Percentiles rank a stretch among this genome's conserved stretches.
Conservation (phyloP, 2,888 invertebrate genomes). For the Apotomis turbidana region DNA sequence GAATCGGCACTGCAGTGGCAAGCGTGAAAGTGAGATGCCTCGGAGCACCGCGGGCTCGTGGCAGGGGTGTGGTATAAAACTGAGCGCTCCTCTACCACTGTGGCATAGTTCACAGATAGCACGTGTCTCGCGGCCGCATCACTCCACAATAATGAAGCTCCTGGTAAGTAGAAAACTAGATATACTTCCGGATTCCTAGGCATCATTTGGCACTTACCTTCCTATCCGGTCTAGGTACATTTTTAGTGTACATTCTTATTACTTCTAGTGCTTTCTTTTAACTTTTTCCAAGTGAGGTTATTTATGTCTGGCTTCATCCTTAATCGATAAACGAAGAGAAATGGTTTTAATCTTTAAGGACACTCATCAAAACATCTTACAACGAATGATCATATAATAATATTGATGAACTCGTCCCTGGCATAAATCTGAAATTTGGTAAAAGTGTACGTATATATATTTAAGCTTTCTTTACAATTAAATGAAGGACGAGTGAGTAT, state of each 20-base stretch:
- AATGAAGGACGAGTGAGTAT: constrained; percentile 18
- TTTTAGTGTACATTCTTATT: too few relatives aligned
- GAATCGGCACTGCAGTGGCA: constrained; percentile 61
- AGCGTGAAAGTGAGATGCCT: constrained; percentile 79
- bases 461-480: not conserved
- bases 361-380: too few relatives aligned
- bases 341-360: not conserved
- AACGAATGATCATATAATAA: too few relatives aligned
- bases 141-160: constrained; percentile 74
- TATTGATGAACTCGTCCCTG: too few relatives aligned
- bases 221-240: not conserved
- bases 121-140: constrained; percentile 70
- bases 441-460: too few relatives aligned
- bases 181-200: constrained; percentile 20
- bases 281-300: not conserved
- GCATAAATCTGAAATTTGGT: too few relatives aligned
- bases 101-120: constrained; percentile 78
- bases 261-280: not conserved
- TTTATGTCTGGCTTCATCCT: too few relatives aligned
- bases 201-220: not conserved
- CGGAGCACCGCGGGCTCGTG: constrained; percentile 67
- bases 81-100: constrained; percentile 76
- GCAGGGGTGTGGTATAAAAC: constrained; percentile 84
- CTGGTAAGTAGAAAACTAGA: constrained; percentile 72
- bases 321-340: too few relatives aligned